Percentiles rank a stretch among this genome's conserved stretches.
Evolutionary conservation across 1,140 invertebrate species (phyloP).

Genomic region (Agrilus planipennis): DNA sequence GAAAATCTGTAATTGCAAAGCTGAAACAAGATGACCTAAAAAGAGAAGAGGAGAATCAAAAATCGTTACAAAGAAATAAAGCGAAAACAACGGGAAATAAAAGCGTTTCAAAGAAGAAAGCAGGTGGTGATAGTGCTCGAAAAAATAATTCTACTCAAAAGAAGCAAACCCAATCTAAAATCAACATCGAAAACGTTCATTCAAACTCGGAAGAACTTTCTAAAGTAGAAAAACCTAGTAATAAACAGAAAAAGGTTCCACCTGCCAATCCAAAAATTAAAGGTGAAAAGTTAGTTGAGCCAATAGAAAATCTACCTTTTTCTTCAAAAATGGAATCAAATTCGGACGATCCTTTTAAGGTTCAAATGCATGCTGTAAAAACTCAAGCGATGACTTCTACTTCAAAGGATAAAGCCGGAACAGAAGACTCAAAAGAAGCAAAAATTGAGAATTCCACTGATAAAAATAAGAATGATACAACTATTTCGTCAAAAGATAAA

Average conservation of each 20-base stretch:
- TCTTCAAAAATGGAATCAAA: no score
- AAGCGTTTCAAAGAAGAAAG: neutral
- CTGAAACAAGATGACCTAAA: conserved; percentile 9
- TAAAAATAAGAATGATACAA: neutral
- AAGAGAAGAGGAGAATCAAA: conserved; percentile 2
- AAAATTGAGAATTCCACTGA: neutral
- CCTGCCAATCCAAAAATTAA: no score
- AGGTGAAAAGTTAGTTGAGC: neutral
- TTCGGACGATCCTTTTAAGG: no score
- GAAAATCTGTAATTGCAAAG: conserved; percentile 12
- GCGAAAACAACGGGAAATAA: neutral
- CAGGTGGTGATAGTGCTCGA: neutral
- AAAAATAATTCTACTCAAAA: neutral
- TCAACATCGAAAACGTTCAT: neutral
- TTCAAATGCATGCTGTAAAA: no score
- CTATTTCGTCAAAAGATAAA: no score
- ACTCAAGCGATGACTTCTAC: neutral
- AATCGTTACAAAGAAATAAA: neutral
- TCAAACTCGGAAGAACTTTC: neutral
- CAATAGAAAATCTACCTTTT: no score
- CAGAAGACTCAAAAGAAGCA: neutral
- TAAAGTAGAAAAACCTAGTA: conserved; percentile 2
- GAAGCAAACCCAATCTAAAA: conserved; percentile 3
- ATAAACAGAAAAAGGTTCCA: conserved; percentile 4
- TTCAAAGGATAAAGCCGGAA: neutral